These are phyloP conservation scores for Amphipyra berbera DNA, from an alignment of 2,888 invertebrate genomes.

Conservation along the genomic window DNA sequence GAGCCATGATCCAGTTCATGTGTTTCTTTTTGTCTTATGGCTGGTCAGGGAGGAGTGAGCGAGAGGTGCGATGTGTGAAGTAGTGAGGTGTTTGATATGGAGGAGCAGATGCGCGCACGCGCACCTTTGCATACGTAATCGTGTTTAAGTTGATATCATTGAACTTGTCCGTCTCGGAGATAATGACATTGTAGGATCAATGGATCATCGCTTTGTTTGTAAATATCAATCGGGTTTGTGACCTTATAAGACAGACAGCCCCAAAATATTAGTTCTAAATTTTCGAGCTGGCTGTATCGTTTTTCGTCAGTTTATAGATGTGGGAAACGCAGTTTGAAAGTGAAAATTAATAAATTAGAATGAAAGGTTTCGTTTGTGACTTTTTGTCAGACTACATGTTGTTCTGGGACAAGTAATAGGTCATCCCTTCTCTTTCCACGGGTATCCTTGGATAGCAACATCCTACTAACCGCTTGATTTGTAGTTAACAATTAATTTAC, in stretches of 20 bases:
- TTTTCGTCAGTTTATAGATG: not conserved
- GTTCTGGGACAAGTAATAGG: too few species aligned
- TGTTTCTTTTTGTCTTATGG: slow-evolving; percentile 66
- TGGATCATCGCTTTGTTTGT: slow-evolving; percentile 25
- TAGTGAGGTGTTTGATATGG: slow-evolving; percentile 82
- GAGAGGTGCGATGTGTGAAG: slow-evolving; percentile 67
- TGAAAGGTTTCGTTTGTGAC: too few species aligned
- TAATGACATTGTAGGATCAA: slow-evolving; percentile 65
- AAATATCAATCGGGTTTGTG: slow-evolving; percentile 19
- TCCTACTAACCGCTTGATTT: too few species aligned
- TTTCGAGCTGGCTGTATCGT: not conserved
- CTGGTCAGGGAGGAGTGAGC: slow-evolving; percentile 58
- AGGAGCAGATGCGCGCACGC: slow-evolving; percentile 74
- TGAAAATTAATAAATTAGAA: slow-evolving; percentile 26
- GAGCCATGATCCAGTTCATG: slow-evolving; percentile 77
- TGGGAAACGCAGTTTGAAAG: slow-evolving; percentile 16
- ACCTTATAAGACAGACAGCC: not conserved
- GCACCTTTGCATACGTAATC: slow-evolving; percentile 81
- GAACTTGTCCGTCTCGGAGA: slow-evolving; percentile 82
- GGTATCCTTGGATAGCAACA: too few species aligned
- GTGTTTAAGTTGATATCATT: slow-evolving; percentile 78
- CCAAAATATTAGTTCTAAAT: not conserved
- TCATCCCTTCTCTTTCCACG: too few species aligned
- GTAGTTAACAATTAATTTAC: too few species aligned
- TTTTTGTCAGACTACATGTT: too few species aligned